phyloP scores from a whole-genome alignment of 2,797 vertebrate species.

The Gorsachius magnificus region DNA sequence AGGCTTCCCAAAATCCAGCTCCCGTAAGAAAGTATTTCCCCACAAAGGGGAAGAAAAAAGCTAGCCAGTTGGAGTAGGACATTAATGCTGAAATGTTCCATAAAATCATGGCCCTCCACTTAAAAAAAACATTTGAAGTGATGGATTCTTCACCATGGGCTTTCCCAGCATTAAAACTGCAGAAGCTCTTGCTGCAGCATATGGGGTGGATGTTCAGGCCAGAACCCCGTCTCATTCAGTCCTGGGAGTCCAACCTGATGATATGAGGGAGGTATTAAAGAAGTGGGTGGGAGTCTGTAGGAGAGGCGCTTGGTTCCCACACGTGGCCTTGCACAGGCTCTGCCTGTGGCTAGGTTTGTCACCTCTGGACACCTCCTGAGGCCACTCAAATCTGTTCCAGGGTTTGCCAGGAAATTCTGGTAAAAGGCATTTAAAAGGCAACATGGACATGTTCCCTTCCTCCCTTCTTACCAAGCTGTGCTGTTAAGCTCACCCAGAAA shows the following conservation, averaged over 20 bases:
- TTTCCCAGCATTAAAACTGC: background rate
- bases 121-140: background rate
- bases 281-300: background rate
- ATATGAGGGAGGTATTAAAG: background rate
- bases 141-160: background rate
- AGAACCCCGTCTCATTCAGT: background rate
- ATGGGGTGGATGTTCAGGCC: background rate
- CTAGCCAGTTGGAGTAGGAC: background rate
- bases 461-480: rapidly evolving
- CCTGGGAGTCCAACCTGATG: background rate
- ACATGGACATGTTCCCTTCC: rapidly evolving
- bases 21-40: background rate
- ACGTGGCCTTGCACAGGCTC: rapidly evolving
- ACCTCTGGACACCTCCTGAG: background rate
- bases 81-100: background rate
- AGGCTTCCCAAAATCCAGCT: background rate
- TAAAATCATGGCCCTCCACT: background rate
- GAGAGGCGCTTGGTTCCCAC: background rate
- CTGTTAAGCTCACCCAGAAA: background rate
- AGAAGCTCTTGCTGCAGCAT: background rate
- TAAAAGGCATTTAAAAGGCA: background rate
- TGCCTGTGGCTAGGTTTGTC: background rate
- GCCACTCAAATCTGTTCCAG: background rate
- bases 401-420: background rate
- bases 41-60: background rate